Evolutionary conservation across 2,113 vertebrate species (phyloP).

Genomic region (Condylura cristata): DNA sequence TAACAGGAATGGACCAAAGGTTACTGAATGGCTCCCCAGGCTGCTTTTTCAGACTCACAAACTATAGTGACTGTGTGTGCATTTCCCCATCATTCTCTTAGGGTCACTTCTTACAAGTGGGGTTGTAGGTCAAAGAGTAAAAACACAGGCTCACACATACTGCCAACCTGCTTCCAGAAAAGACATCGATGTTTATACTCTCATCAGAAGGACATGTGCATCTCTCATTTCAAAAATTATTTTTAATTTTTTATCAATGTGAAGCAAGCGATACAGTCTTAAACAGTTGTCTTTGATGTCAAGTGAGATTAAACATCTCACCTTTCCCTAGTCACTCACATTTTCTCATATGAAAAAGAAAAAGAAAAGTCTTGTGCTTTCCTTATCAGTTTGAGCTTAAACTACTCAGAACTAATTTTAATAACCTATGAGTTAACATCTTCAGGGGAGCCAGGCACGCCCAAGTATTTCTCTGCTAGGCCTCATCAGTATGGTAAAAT

Average conservation of each 20-base stretch:
- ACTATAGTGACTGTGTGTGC: constrained; percentile 13
- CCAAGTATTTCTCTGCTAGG: background rate
- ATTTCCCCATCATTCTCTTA: constrained; percentile 42
- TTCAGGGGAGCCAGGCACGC: background rate
- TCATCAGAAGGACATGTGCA: background rate
- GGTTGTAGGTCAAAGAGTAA: constrained; percentile 56
- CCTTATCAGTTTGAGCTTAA: background rate
- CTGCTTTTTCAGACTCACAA: background rate
- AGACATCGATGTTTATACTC: background rate
- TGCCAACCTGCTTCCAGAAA: constrained; percentile 58
- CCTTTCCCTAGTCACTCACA: background rate
- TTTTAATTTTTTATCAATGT: background rate
- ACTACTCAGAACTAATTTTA: background rate
- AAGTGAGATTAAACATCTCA: background rate
- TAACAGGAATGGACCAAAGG: background rate
- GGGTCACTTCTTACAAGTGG: constrained; percentile 65
- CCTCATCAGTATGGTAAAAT: background rate
- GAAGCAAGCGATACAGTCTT: constrained; percentile 21
- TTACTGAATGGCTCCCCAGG: background rate
- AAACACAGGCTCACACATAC: constrained; percentile 33
- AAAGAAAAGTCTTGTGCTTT: background rate
- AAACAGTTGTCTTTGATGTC: background rate
- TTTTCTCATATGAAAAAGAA: constrained; percentile 21
- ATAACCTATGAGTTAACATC: background rate
- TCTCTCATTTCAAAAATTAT: background rate